Percentiles rank a stretch among this genome's conserved stretches.
Conservation (phyloP, 1,140 invertebrate species). For the Drosophila obscura region DNA sequence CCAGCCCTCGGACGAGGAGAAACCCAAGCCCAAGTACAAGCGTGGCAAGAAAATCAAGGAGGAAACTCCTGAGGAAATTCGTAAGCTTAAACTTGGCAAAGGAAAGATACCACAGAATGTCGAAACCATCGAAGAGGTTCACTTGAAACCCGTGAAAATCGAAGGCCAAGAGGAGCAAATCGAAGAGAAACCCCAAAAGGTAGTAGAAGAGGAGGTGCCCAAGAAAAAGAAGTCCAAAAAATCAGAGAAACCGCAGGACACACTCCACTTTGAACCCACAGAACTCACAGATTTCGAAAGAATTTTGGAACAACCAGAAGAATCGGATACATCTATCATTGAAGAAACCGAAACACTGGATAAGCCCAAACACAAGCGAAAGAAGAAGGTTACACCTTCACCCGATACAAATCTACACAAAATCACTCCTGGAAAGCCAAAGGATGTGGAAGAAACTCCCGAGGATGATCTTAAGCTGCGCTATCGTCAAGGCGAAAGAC, state of each 20-base stretch:
- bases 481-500: conserved; percentile 28
- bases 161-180: conserved; percentile 70
- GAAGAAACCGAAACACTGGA: conserved; percentile 25
- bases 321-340: conserved; percentile 26
- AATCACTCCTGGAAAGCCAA: conserved; percentile 47
- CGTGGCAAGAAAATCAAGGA: conserved; percentile 57
- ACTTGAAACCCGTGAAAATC: conserved; percentile 83
- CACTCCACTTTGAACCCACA: conserved; percentile 41
- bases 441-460: conserved; percentile 16
- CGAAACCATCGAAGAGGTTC: conserved; percentile 84
- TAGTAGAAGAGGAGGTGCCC: conserved; percentile 55
- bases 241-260: conserved; percentile 20
- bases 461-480: conserved; percentile 27
- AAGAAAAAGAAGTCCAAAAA: conserved; percentile 55
- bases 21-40: conserved; percentile 64
- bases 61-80: conserved; percentile 35
- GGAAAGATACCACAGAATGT: conserved; percentile 65
- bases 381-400: conserved; percentile 35
- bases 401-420: conserved; percentile 33
- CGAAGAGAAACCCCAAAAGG: conserved; percentile 64
- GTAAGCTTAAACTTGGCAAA: conserved; percentile 71
- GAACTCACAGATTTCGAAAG: conserved; percentile 22
- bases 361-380: conserved; percentile 47
- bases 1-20: conserved; percentile 32
- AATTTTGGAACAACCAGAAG: conserved; percentile 21